phyloP scores from a whole-genome alignment of 2,888 invertebrate species.

The Beris chalybata region DNA sequence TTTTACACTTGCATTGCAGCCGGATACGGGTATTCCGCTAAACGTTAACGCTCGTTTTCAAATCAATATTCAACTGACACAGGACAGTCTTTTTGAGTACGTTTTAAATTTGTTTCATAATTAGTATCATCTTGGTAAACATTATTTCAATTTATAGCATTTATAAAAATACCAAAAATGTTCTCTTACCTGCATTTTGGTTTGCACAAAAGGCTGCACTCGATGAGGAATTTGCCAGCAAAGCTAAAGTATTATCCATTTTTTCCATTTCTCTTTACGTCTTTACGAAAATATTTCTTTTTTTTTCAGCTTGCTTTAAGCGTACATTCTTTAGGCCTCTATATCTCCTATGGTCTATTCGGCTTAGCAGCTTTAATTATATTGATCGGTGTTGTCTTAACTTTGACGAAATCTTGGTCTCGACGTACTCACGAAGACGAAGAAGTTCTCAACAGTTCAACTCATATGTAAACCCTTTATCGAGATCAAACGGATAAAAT shows the following conservation, averaged over 20 bases:
- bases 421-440: not conserved
- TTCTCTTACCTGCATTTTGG: conserved; percentile 75
- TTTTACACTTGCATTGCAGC: conserved; percentile 71
- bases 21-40: conserved; percentile 77
- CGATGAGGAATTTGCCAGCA: conserved; percentile 61
- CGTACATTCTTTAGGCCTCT: conserved; percentile 48
- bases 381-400: conserved; percentile 48
- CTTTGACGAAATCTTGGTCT: conserved; percentile 50
- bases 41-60: conserved; percentile 73
- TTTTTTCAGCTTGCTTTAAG: conserved; percentile 48
- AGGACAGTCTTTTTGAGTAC: conserved; percentile 61
- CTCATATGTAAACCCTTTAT: no score
- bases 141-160: conserved; percentile 57
- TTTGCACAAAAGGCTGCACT: conserved; percentile 69
- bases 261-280: not conserved
- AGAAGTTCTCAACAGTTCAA: no score
- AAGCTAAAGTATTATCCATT: conserved; percentile 46
- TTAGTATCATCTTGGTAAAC: not conserved
- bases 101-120: conserved; percentile 44
- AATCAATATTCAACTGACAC: conserved; percentile 68
- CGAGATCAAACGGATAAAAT: no score
- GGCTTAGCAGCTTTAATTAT: conserved; percentile 47
- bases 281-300: conserved; percentile 27
- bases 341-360: conserved; percentile 47
- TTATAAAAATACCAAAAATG: conserved; percentile 58